Base-by-base conservation (phyloP, 2,888 invertebrate species). In the Euphydryas editha region DNA sequence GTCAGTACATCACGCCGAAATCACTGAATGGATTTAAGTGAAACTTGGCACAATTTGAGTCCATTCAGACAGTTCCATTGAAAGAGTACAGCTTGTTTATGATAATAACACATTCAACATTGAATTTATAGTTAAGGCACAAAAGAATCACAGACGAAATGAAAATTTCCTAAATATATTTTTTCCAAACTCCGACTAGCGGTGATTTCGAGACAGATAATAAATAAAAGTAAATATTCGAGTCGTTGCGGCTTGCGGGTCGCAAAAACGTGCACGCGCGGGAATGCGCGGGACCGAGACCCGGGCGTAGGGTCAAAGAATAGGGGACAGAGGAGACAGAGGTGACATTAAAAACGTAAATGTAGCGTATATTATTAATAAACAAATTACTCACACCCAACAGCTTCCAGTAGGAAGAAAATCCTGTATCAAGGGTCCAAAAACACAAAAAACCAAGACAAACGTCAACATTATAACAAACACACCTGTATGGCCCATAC, bases 181-280 rank as follows among this genome's bases (percentile, higher is more conserved):
- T 54, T 24, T 17, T 4, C 1, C 10, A 10, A 54, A 54, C 13
- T 17, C 30, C n/a, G 10, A n/a, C 36, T 36, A 54, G 54, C 71
- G 65, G 72, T 70, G 73, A 73, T 75, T 74, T 74, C 65, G 69
- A 72, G 70, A 70, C 71, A 71, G 72, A 72, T 75, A 73, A 76
- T 76, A 76, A 75, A 75, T 76, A 74, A 73, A 72, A 70, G 74
- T 78, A 80, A 80, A 81, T 77, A 81, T 84, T 82, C 83, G 83
- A 84, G 76, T 84, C 84, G 74, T 68, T 75, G 75, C 67, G 76
- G 63, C 36, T 54, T 51, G 51, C 24, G 54, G 54, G 54, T 21
- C 49, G 76, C 78, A 88, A 88, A 87, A 88, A 85, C 63, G 73
- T 80, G 79, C 85, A 83, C 87, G 87, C 81, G 84, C 81, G 77